Evolutionary conservation across 2,797 vertebrate genomes (phyloP).

Genomic region (Stomatorhinus walkeri): DNA sequence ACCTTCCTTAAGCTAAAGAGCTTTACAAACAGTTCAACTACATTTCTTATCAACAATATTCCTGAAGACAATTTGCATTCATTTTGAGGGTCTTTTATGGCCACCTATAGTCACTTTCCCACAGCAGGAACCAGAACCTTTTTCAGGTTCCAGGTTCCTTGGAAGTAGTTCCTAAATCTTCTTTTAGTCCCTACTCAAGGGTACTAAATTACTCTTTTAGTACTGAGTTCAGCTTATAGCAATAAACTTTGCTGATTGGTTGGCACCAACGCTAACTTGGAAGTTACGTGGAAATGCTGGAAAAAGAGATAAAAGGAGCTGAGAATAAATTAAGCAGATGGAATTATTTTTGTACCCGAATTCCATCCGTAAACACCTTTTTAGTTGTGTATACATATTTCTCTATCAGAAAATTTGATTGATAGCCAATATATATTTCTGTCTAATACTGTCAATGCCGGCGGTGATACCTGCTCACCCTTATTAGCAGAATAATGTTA

Average conservation of each 20-base stretch:
- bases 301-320: neutral
- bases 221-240: neutral
- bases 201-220: neutral
- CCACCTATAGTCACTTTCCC: neutral
- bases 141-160: neutral
- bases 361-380: neutral
- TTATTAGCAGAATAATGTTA: neutral
- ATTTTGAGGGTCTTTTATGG: neutral
- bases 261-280: neutral
- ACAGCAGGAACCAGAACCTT: neutral
- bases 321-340: neutral
- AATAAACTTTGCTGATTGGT: neutral
- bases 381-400: neutral
- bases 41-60: neutral
- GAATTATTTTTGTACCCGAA: neutral
- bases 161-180: neutral
- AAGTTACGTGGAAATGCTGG: neutral
- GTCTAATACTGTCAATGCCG: neutral
- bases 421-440: neutral
- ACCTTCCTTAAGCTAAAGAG: neutral
- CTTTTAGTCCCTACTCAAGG: neutral
- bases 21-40: neutral
- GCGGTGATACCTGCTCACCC: neutral
- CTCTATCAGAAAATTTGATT: neutral
- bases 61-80: neutral